Evolutionary conservation across 2,888 invertebrate species (phyloP).

Genomic region (Pammene fasciana): DNA sequence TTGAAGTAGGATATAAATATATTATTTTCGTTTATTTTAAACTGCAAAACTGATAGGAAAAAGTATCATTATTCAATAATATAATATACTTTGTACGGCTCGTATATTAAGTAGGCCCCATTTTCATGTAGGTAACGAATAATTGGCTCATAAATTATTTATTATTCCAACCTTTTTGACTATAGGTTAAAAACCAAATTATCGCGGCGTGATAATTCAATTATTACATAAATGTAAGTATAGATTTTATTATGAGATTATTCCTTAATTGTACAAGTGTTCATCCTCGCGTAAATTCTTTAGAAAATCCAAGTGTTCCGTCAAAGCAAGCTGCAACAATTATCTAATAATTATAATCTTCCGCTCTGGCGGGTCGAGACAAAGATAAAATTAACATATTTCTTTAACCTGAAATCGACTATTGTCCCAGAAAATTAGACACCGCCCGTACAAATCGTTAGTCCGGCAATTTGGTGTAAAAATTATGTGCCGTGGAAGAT

Average conservation of each 20-base stretch:
- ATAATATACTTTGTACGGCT: no score
- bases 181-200: constrained; percentile 5
- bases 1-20: no score
- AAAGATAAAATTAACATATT: constrained; percentile 80
- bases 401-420: constrained; percentile 74
- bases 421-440: constrained; percentile 79
- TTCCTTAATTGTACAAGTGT: constrained; percentile 39
- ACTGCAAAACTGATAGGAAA: no score
- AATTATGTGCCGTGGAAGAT: constrained; percentile 71
- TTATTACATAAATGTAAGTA: constrained; percentile 34
- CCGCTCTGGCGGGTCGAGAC: constrained; percentile 73
- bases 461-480: constrained; percentile 70
- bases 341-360: constrained; percentile 80
- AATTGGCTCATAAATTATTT: constrained; percentile 13
- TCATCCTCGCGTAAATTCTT: constrained; percentile 53
- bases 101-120: not conserved
- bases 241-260: constrained; percentile 46
- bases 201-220: constrained; percentile 42
- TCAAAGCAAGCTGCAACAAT: constrained; percentile 63
- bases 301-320: constrained; percentile 57
- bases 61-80: no score
- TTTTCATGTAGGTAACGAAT: not conserved
- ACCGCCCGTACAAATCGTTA: constrained; percentile 69
- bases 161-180: not conserved
- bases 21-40: no score